Base-by-base conservation (phyloP, 2,113 vertebrate genomes). In the Tetraodon nigroviridis region DNA sequence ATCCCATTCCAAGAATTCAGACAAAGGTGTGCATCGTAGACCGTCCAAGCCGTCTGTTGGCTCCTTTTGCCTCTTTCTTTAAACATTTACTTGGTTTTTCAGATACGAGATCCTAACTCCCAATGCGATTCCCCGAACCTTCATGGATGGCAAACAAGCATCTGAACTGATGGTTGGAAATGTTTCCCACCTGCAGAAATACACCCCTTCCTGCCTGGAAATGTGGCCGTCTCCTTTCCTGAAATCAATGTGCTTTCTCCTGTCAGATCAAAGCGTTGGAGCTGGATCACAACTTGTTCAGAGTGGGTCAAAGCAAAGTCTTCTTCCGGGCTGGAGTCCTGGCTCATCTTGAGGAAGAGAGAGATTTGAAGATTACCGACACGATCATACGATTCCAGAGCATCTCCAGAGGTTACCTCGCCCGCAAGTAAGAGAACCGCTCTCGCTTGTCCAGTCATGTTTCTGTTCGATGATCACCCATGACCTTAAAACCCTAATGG, bases 141-240 rank as follows among this genome's bases (percentile, higher is more conserved):
- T 96, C 73, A 96, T 96, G 94, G 94, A 96, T 19, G 94, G 94
- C 32, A 96, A 96, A 76, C 94, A 95, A 76, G 94, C 94, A 6
- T 94, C 90, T 27, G 93, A 93, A 69, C 93, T 92, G 51, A 96
- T 96, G 94, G 94, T 94, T 74, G 66, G 89, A 59, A 2, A 19
- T 19, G 46, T 56, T 55, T 29, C n/a, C 18, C 0, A 22, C 11
- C 37, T 55, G 10, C 18, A 55, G 22, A 46, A 46, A 12, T 51
- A 37, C 10, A 59, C 15, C 19, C 5, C 17, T 22, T 18, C 3
- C 21, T 22, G 10, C 19, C 29, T 16, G 0, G 49, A 47, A 51
- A 19, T 1, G 1, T 32, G 16, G 1, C 15, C 46, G 21, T 29
- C 20, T 19, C 11, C 11, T 37, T 37, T 37, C 32, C 3, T 24